A percentile compares a stretch with the other conserved stretches of the same genome.
Conservation (phyloP, 2,888 invertebrate species). For the Eilema depressum region DNA sequence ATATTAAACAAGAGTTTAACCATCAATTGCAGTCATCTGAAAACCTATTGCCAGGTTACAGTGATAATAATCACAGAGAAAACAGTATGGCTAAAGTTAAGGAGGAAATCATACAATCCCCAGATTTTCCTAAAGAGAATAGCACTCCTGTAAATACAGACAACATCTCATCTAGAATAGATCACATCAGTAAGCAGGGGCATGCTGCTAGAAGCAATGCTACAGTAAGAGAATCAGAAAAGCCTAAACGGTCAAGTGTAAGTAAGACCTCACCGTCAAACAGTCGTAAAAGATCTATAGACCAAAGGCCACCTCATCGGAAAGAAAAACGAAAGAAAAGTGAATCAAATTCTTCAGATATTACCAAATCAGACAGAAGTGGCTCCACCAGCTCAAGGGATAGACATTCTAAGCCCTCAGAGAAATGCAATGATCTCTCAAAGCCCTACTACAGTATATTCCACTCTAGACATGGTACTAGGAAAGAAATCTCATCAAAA, state of each 20-base stretch:
- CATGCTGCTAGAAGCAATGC: slow-evolving; percentile 48
- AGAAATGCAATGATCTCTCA: slow-evolving; percentile 60
- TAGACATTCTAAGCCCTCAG: slow-evolving; percentile 55
- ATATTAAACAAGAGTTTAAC: slow-evolving; percentile 59
- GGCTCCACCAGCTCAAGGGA: slow-evolving; percentile 49
- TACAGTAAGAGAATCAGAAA: slow-evolving; percentile 52
- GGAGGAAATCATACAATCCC: slow-evolving; percentile 32
- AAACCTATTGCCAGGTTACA: slow-evolving; percentile 32
- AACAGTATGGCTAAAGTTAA: slow-evolving; percentile 30
- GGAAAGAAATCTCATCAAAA: slow-evolving; percentile 57
- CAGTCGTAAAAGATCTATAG: slow-evolving; percentile 75
- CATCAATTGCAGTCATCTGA: slow-evolving; percentile 55
- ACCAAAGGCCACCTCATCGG: slow-evolving; percentile 78
- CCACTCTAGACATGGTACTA: slow-evolving; percentile 57
- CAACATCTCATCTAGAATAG: slow-evolving; percentile 26
- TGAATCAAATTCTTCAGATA: slow-evolving; percentile 55
- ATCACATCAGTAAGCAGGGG: slow-evolving; percentile 44
- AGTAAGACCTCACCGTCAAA: slow-evolving; percentile 58
- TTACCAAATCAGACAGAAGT: slow-evolving; percentile 60
- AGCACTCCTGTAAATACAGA: slow-evolving; percentile 30
- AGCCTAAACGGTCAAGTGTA: slow-evolving; percentile 46
- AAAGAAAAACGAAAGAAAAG: slow-evolving; percentile 84
- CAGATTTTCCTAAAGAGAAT: slow-evolving; percentile 34
- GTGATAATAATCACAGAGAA: slow-evolving; percentile 3
- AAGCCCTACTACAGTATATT: slow-evolving; percentile 66